Percentiles rank a stretch among this genome's conserved stretches.
These are phyloP conservation scores for Cynoglossus semilaevis DNA, from an alignment of 2,113 vertebrate genomes.

Conservation along the genomic window DNA sequence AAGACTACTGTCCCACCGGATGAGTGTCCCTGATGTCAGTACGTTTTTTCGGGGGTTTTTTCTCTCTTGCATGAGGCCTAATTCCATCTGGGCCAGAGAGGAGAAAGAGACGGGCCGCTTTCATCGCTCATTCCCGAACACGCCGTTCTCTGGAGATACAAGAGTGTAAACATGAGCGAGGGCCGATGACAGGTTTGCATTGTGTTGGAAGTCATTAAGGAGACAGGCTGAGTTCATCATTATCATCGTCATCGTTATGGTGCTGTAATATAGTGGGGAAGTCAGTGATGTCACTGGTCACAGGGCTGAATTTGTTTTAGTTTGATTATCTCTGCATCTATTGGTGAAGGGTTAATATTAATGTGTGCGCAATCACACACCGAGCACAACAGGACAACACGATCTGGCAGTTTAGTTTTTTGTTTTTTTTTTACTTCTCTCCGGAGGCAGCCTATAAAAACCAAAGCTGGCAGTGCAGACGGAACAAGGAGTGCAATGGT, in stretches of 20 bases:
- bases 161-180: conserved; percentile 34
- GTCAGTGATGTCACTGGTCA: background rate
- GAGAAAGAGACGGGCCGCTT: conserved; percentile 31
- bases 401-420: conserved; percentile 3
- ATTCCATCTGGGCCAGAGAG: conserved; percentile 48
- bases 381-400: conserved; percentile 16
- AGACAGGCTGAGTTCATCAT: conserved; percentile 29
- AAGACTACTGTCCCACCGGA: conserved; percentile 35
- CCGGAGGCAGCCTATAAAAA: background rate
- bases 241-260: conserved; percentile 6
- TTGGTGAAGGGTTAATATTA: conserved; percentile 33
- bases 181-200: conserved; percentile 32
- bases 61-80: conserved; percentile 38
- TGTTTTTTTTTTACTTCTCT: background rate
- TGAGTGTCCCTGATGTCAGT: conserved; percentile 27
- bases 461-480: background rate
- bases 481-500: conserved; percentile 48
- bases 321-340: background rate
- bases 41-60: conserved; percentile 13
- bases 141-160: conserved; percentile 33
- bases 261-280: background rate
- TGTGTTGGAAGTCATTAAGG: conserved; percentile 50
- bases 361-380: conserved; percentile 37
- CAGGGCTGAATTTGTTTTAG: background rate
- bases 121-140: conserved; percentile 33